These are phyloP conservation scores for Gymnocheta viridis DNA, from an alignment of 2,888 invertebrate species.

Conservation along the genomic window DNA sequence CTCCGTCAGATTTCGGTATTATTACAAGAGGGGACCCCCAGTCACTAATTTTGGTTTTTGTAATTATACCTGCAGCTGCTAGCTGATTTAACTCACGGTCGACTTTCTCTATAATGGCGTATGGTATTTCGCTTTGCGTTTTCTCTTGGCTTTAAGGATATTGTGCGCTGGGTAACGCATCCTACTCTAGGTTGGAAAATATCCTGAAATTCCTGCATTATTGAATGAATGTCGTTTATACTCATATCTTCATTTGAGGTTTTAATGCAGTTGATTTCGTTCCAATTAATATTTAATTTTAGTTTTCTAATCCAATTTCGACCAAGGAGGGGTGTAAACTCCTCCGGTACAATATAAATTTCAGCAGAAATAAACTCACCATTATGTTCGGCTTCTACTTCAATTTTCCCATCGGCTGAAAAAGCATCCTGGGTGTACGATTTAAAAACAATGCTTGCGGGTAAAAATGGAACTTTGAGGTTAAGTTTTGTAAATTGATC, in stretches of 20 bases:
- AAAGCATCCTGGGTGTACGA: constrained; percentile 22
- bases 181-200: background rate
- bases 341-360: too few species aligned
- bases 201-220: background rate
- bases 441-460: constrained; percentile 1
- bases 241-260: background rate
- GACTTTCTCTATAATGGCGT: background rate
- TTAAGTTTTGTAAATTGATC: background rate
- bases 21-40: background rate
- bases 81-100: background rate
- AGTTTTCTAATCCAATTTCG: too few species aligned
- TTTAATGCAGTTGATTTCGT: background rate
- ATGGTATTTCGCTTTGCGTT: background rate
- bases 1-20: background rate
- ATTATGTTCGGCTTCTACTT: too few species aligned
- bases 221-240: background rate
- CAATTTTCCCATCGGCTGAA: too few species aligned
- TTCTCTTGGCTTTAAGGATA: too few species aligned
- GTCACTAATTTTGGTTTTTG: constrained; percentile 16
- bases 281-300: background rate
- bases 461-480: background rate
- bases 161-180: background rate
- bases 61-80: background rate
- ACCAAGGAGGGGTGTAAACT: too few species aligned
- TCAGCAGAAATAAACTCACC: too few species aligned